phyloP scores from a whole-genome alignment of 2,888 invertebrate species.

The Dynastes grantii region DNA sequence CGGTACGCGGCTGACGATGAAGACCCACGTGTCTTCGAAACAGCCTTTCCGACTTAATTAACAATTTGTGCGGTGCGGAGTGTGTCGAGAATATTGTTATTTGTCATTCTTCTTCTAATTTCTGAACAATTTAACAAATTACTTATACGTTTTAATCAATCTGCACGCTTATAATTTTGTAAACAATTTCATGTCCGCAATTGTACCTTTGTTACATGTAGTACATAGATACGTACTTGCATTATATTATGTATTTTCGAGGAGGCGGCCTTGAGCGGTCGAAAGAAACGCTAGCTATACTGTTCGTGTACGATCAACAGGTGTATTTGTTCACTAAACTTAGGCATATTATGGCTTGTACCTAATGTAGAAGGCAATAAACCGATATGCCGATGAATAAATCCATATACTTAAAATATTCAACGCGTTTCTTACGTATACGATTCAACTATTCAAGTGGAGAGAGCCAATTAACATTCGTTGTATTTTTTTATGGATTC shows the following conservation, averaged over 20 bases:
- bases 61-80: too few relatives aligned
- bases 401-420: constrained; percentile 13
- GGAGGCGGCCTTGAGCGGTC: neutral
- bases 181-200: too few relatives aligned
- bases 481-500: constrained; percentile 14
- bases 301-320: constrained; percentile 14
- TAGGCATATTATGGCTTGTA: constrained; percentile 10
- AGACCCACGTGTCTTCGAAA: too few relatives aligned
- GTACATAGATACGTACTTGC: neutral
- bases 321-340: constrained; percentile 29
- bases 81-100: too few relatives aligned
- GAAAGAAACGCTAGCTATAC: neutral
- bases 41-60: too few relatives aligned
- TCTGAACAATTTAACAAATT: too few relatives aligned
- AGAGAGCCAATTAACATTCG: constrained; percentile 23
- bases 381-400: constrained; percentile 7
- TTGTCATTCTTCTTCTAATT: too few relatives aligned
- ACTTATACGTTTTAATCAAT: too few relatives aligned
- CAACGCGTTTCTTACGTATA: neutral
- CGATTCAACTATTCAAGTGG: neutral
- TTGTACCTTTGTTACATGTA: neutral
- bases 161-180: too few relatives aligned
- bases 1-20: too few relatives aligned
- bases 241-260: too few relatives aligned
- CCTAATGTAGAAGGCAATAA: constrained; percentile 2